A percentile compares a stretch with the other conserved stretches of the same genome.
These are phyloP conservation scores for Megaceryle alcyon DNA, from an alignment of 2,797 vertebrate species.

Conservation along the genomic window DNA sequence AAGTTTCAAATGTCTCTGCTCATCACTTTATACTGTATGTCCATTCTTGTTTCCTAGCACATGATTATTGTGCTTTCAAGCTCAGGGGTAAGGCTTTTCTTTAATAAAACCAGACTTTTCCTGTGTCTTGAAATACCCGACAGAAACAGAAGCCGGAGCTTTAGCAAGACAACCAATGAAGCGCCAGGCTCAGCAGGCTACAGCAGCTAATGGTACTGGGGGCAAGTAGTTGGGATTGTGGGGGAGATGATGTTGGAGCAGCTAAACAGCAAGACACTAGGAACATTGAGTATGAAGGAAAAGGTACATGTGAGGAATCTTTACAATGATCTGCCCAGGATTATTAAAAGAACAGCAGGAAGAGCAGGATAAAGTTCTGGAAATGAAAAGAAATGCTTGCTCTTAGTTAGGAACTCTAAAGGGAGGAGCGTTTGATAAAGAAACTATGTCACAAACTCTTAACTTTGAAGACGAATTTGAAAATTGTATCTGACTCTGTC, in stretches of 20 bases:
- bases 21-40: accelerated
- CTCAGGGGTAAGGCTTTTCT: not conserved
- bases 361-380: not conserved
- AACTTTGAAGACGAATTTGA: not conserved
- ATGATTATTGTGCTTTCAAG: not conserved
- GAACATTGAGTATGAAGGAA: not conserved
- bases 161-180: not conserved
- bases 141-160: not conserved
- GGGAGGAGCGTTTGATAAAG: not conserved
- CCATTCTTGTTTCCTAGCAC: not conserved
- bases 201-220: not conserved
- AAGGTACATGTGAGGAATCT: accelerated
- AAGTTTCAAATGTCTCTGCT: not conserved
- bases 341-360: no score
- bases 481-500: not conserved
- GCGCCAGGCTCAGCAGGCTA: not conserved
- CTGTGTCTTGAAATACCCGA: not conserved
- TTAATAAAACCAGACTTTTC: not conserved
- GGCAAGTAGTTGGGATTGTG: accelerated
- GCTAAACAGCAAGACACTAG: not conserved
- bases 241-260: not conserved
- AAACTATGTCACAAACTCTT: not conserved
- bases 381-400: not conserved
- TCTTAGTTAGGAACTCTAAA: not conserved
- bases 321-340: no score